A percentile compares a stretch with the other conserved stretches of the same genome.
These are phyloP conservation scores for Stenodema calcarata DNA, from an alignment of 2,888 invertebrate genomes.

Conservation along the genomic window DNA sequence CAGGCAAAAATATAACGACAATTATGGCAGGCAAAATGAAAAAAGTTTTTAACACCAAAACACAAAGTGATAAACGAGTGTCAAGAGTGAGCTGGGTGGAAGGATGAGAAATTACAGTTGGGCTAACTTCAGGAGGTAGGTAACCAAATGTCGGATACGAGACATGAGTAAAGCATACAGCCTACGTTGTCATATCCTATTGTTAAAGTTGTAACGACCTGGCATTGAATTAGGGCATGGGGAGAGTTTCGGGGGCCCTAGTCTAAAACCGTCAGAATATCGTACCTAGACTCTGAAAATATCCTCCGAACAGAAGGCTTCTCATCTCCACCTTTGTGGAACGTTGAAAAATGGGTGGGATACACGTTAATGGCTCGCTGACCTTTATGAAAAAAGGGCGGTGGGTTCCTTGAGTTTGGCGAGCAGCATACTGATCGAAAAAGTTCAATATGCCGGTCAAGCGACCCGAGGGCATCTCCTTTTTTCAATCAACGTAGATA, in stretches of 20 bases:
- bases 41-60: background rate
- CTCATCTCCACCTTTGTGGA: too few relatives aligned
- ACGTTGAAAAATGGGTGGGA: too few relatives aligned
- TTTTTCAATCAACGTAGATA: too few relatives aligned
- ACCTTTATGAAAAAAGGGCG: too few relatives aligned
- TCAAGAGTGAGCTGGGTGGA: background rate
- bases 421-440: too few relatives aligned
- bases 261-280: background rate
- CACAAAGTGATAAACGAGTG: background rate
- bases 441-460: too few relatives aligned
- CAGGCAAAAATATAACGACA: background rate
- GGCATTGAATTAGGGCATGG: background rate
- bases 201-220: background rate
- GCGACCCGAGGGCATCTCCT: too few relatives aligned
- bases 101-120: background rate
- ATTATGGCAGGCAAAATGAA: background rate
- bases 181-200: background rate
- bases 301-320: too few relatives aligned
- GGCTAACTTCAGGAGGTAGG: background rate
- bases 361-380: too few relatives aligned
- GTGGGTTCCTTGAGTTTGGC: too few relatives aligned
- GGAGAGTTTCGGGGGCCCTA: background rate
- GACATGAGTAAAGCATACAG: background rate
- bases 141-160: background rate
- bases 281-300: too few relatives aligned